Evolutionary conservation across 2,888 invertebrate genomes (phyloP).

Genomic region (Cremastinae sp.): DNA sequence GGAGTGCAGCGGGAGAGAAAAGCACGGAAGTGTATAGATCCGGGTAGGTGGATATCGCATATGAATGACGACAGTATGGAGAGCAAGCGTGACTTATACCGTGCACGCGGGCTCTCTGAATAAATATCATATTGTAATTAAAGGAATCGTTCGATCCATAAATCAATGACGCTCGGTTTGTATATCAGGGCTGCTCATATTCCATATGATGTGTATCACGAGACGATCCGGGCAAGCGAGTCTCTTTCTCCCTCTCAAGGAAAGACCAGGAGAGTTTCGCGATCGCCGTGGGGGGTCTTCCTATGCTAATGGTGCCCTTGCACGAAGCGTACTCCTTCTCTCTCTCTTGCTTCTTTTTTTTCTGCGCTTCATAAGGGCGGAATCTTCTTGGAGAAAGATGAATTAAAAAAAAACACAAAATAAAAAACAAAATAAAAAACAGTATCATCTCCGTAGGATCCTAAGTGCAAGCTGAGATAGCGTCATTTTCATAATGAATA

Average conservation of each 20-base stretch:
- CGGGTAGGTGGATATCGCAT: slow-evolving; percentile 61
- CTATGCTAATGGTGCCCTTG: slow-evolving; percentile 80
- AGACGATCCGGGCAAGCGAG: slow-evolving; percentile 61
- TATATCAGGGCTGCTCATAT: slow-evolving; percentile 75
- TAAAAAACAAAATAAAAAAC: slow-evolving; percentile 56
- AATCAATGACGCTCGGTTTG: slow-evolving; percentile 79
- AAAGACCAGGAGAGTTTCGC: slow-evolving; percentile 68
- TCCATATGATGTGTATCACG: slow-evolving; percentile 76
- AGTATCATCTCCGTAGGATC: slow-evolving; percentile 39
- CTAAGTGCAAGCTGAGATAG: neutral
- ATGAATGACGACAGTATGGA: slow-evolving; percentile 76
- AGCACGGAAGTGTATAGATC: slow-evolving; percentile 53
- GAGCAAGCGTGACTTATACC: slow-evolving; percentile 76
- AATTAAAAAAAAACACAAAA: too few relatives aligned
- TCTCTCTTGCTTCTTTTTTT: slow-evolving; percentile 24
- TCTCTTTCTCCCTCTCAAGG: slow-evolving; percentile 36
- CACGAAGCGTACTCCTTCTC: slow-evolving; percentile 72
- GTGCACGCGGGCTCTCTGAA: slow-evolving; percentile 75
- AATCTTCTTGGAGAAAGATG: slow-evolving; percentile 40
- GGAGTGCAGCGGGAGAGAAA: slow-evolving; percentile 59
- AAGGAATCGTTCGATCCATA: slow-evolving; percentile 79
- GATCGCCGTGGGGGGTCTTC: slow-evolving; percentile 77
- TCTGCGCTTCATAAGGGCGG: slow-evolving; percentile 11
- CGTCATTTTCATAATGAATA: neutral
- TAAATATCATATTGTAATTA: slow-evolving; percentile 81